Evolutionary conservation across 1,140 invertebrate genomes (phyloP).

Genomic region (Drosophila hydei): DNA sequence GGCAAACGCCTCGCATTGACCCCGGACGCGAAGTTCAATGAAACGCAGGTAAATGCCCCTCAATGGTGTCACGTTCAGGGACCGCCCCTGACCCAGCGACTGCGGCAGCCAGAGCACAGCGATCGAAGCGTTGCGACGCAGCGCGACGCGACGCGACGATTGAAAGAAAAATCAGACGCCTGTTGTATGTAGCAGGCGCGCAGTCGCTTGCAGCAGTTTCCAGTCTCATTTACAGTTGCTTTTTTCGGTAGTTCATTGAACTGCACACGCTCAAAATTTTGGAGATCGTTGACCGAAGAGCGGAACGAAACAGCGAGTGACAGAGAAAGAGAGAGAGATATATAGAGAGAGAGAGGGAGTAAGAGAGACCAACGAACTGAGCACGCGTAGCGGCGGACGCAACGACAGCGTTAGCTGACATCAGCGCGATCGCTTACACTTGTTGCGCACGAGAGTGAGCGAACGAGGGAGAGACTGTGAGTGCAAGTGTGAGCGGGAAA

Average conservation of each 20-base stretch:
- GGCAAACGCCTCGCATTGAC: slow-evolving; percentile 34
- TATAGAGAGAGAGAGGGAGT: not conserved
- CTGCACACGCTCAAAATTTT: slow-evolving; percentile 43
- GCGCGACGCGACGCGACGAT: slow-evolving; percentile 45
- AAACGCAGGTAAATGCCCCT: slow-evolving; percentile 49
- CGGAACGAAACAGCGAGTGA: slow-evolving; percentile 2
- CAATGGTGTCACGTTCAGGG: slow-evolving; percentile 73
- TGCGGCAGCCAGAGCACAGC: not conserved
- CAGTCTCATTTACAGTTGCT: slow-evolving; percentile 24
- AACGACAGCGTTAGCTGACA: slow-evolving; percentile 6
- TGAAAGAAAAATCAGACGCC: slow-evolving; percentile 76
- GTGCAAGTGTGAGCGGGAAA: not conserved
- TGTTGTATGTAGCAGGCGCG: slow-evolving; percentile 59
- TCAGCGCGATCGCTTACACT: slow-evolving; percentile 12
- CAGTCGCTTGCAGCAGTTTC: slow-evolving; percentile 14
- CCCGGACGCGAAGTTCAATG: slow-evolving; percentile 58
- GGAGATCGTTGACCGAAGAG: slow-evolving; percentile 60
- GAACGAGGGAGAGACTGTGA: not conserved
- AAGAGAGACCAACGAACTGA: not conserved
- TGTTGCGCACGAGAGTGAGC: not conserved
- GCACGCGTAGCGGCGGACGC: not conserved
- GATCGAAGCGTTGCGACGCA: slow-evolving; percentile 18
- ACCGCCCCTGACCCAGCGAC: slow-evolving; percentile 65
- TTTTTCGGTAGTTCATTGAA: slow-evolving; percentile 64
- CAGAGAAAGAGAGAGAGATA: not conserved